These are phyloP conservation scores for Ctenicera cuprea DNA, from an alignment of 2,888 invertebrate genomes.

Conservation along the genomic window DNA sequence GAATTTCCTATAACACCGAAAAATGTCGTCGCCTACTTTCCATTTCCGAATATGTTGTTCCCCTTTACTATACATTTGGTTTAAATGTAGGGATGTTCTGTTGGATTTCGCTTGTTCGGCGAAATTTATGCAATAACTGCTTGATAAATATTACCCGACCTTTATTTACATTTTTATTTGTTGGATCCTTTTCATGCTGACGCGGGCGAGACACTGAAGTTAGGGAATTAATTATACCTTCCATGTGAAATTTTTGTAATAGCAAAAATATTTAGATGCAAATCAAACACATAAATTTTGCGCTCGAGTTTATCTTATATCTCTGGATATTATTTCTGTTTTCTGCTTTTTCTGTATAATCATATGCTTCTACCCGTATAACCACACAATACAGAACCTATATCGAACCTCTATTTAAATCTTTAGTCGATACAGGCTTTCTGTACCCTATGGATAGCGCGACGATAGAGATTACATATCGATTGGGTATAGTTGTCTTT, in stretches of 20 bases:
- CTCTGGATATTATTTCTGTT: not conserved
- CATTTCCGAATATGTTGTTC: slow-evolving; percentile 6
- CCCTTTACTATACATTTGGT: not conserved
- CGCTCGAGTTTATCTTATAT: not conserved
- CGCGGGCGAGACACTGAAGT: slow-evolving; percentile 23
- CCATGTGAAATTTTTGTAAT: slow-evolving; percentile 15
- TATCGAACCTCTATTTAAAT: no score
- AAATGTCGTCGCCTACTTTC: slow-evolving; percentile 15
- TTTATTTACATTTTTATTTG: slow-evolving; percentile 47
- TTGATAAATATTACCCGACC: slow-evolving; percentile 42
- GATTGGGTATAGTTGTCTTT: no score
- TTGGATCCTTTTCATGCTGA: slow-evolving; percentile 31
- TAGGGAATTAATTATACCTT: slow-evolving; percentile 26
- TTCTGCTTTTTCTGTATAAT: not conserved
- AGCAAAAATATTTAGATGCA: slow-evolving; percentile 19
- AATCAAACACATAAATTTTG: slow-evolving; percentile 6
- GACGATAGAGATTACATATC: no score
- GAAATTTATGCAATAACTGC: slow-evolving; percentile 43
- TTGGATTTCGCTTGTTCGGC: slow-evolving; percentile 38
- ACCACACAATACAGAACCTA: no score
- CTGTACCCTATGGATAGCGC: no score
- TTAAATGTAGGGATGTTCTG: slow-evolving; percentile 11
- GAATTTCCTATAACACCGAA: slow-evolving; percentile 23
- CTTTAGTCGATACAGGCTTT: no score
- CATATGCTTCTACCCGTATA: no score